These are phyloP conservation scores for Acomys russatus DNA, from an alignment of 2,797 vertebrate genomes.

Conservation along the genomic window DNA sequence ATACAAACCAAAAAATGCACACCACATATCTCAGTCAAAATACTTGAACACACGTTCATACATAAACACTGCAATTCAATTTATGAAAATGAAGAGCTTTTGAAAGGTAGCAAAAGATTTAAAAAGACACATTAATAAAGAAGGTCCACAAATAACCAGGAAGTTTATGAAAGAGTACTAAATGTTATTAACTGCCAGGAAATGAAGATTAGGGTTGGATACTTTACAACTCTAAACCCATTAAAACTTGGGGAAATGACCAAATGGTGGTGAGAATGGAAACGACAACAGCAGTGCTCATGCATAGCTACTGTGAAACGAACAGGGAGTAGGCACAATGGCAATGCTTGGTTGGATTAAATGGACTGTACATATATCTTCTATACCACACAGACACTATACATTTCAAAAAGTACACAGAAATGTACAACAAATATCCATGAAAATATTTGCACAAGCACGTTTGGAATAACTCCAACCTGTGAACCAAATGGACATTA, in stretches of 20 bases:
- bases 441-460: neutral
- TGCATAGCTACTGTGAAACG: neutral
- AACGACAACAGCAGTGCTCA: neutral
- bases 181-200: neutral
- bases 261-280: neutral
- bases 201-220: neutral
- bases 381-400: neutral
- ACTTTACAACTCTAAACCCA: neutral
- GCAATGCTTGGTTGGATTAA: neutral
- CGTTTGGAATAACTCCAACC: neutral
- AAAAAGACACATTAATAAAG: neutral
- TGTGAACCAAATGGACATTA: neutral
- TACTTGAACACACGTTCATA: neutral
- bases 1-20: constrained; percentile 25
- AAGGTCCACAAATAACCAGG: neutral
- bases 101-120: neutral
- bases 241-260: neutral
- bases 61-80: neutral
- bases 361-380: neutral
- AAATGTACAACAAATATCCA: neutral
- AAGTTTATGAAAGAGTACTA: neutral
- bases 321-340: neutral
- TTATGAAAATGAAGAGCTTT: neutral
- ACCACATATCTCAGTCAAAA: neutral
- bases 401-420: neutral